Evolutionary conservation across 1,140 invertebrate genomes (phyloP).

Genomic region (Drosophila nikananu): DNA sequence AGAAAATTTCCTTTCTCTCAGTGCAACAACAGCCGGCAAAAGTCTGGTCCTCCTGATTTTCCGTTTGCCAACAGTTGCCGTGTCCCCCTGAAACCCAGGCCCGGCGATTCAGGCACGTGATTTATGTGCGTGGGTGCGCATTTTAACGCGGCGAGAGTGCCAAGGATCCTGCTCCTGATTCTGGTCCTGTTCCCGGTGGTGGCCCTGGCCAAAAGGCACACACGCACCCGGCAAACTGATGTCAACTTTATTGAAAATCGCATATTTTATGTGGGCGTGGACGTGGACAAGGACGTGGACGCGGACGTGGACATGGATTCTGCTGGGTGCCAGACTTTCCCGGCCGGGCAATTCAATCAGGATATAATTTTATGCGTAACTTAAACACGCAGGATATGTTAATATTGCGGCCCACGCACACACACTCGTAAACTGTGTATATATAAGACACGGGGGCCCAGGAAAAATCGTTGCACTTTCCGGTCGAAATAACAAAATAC

Average conservation of each 20-base stretch:
- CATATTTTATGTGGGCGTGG: conserved; percentile 73
- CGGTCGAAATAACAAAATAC: conserved; percentile 72
- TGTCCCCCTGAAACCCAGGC: conserved; percentile 11
- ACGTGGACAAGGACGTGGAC: conserved; percentile 2
- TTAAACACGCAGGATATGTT: conserved; percentile 83
- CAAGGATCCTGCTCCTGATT: conserved; percentile 22
- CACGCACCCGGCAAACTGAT: conserved; percentile 42
- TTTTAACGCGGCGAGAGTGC: conserved; percentile 66
- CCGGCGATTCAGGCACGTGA: conserved; percentile 76
- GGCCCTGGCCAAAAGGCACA: conserved; percentile 22
- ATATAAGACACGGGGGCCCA: conserved; percentile 19
- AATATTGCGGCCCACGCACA: conserved; percentile 63
- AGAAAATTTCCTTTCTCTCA: not conserved
- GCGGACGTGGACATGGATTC: conserved; percentile 24
- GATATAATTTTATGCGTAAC: conserved; percentile 83
- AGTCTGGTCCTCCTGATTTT: conserved; percentile 65
- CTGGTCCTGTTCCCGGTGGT: conserved; percentile 1
- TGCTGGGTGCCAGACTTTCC: conserved; percentile 21
- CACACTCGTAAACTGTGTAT: conserved; percentile 12
- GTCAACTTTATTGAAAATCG: conserved; percentile 80
- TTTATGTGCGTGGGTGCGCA: conserved; percentile 80
- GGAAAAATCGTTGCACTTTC: conserved; percentile 60
- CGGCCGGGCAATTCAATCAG: conserved; percentile 72
- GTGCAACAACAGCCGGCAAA: not conserved
- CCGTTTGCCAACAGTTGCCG: conserved; percentile 65